A percentile compares a stretch with the other conserved stretches of the same genome.
These are phyloP conservation scores for Megaustenia siamemsis DNA, from an alignment of 2,888 invertebrate genomes.

Conservation along the genomic window DNA sequence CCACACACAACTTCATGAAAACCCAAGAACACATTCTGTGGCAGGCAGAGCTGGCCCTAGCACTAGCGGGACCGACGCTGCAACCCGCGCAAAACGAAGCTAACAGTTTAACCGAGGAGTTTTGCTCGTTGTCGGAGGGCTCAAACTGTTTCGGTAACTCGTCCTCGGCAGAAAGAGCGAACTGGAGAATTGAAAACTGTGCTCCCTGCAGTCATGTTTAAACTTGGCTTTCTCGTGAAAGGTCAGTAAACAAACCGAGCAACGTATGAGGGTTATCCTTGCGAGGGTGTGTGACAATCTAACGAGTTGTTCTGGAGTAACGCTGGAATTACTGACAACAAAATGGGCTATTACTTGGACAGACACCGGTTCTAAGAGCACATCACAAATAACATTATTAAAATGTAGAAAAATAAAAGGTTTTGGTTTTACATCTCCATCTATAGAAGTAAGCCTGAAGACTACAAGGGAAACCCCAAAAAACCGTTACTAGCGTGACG, in stretches of 20 bases:
- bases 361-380: no score
- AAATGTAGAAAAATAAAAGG: no score
- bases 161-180: not conserved
- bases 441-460: no score
- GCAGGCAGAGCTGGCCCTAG: not conserved
- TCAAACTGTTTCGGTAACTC: not conserved
- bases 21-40: not conserved
- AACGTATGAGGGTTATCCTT: not conserved
- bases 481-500: no score
- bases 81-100: not conserved
- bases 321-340: no score
- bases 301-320: no score
- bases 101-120: no score
- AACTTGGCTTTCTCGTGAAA: slow-evolving; percentile 28
- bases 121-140: not conserved
- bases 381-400: no score
- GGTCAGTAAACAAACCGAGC: slow-evolving; percentile 11
- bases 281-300: not conserved
- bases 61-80: not conserved
- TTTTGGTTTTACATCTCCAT: no score
- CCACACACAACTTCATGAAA: not conserved
- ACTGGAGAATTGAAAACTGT: not conserved
- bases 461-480: no score
- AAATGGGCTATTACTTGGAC: no score
- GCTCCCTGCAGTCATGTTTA: not conserved